A percentile compares a stretch with the other conserved stretches of the same genome.
phyloP scores from a whole-genome alignment of 2,113 vertebrate species.

The Aspiorhynchus laticeps region DNA sequence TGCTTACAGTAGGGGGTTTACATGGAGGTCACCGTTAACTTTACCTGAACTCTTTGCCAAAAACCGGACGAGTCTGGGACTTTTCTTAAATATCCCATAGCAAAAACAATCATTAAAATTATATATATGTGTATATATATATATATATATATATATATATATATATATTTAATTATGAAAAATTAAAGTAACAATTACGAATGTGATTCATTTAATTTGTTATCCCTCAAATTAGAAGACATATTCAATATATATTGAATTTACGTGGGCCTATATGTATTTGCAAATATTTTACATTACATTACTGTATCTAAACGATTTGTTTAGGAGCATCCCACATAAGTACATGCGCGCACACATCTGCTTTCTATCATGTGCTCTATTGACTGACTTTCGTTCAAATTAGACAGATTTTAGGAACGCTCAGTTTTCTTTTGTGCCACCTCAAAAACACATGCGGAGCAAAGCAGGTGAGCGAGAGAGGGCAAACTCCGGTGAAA shows the following conservation, averaged over 20 bases:
- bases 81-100: not conserved
- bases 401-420: slow-evolving; percentile 41
- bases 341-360: not conserved
- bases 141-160: no score
- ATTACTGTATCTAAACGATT: not conserved
- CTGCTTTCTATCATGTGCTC: not conserved
- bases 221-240: not conserved
- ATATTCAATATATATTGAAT: not conserved
- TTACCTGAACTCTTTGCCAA: slow-evolving; percentile 27
- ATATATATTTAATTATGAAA: no score
- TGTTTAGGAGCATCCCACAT: not conserved
- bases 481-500: slow-evolving; percentile 38
- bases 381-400: slow-evolving; percentile 23
- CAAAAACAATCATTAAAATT: no score
- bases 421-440: slow-evolving; percentile 4
- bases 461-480: slow-evolving; percentile 45
- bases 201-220: not conserved
- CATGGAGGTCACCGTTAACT: slow-evolving; percentile 49
- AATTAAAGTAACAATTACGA: no score
- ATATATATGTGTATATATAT: no score
- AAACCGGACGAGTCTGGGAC: not conserved
- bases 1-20: slow-evolving; percentile 52
- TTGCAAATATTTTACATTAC: not conserved
- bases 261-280: not conserved
- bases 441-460: slow-evolving; percentile 30